phyloP scores from a whole-genome alignment of 2,113 vertebrate genomes.

The Psammodynastes pulverulentus region DNA sequence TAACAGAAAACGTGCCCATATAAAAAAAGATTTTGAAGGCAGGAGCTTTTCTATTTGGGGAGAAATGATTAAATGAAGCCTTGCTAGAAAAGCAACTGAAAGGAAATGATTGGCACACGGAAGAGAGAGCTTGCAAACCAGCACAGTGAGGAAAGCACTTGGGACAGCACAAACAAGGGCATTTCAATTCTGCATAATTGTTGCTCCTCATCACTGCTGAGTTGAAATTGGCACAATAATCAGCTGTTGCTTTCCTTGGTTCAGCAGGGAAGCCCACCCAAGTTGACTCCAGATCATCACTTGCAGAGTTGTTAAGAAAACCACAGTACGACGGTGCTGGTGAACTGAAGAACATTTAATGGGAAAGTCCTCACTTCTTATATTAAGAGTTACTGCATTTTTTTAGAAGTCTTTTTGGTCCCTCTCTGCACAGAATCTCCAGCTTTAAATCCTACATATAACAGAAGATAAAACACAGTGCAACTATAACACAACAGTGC shows the following conservation, averaged over 20 bases:
- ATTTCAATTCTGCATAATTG: background rate
- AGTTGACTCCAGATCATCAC: background rate
- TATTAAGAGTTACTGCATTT: background rate
- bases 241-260: background rate
- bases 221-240: background rate
- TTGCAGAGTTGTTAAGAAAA: background rate
- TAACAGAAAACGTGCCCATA: background rate
- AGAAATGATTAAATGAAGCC: background rate
- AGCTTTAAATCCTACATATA: background rate
- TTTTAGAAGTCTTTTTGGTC: background rate
- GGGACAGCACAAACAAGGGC: background rate
- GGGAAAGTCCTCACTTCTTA: background rate
- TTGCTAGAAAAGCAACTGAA: conserved; percentile 9
- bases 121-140: background rate
- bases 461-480: background rate
- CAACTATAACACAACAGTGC: background rate
- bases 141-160: background rate
- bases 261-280: background rate
- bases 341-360: background rate
- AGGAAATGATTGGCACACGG: conserved; percentile 18
- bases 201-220: background rate
- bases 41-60: conserved; percentile 12
- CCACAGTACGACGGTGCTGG: background rate
- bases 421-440: background rate
- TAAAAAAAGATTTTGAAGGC: conserved; percentile 25